Evolutionary conservation across 1,140 invertebrate genomes (phyloP), one percentile per base, ranked within the genome.

Genomic region (Anastrepha ludens): DNA sequence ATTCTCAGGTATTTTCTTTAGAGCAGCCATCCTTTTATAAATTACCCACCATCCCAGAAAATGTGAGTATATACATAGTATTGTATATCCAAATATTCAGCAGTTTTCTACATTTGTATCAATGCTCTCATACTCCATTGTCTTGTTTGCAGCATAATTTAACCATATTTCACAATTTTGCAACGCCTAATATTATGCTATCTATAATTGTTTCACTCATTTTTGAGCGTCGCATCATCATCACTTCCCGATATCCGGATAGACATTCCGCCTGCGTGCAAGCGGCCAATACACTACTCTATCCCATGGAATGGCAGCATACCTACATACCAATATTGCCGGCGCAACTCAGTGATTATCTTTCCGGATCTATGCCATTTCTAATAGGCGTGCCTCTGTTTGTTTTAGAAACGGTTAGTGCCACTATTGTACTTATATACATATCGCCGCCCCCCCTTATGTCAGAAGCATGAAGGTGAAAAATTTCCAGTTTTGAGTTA

Each of bases 261-360:
- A 95, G 97, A 88, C 94, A 99, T 65, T 98, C 97, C 88, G 97
- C 98, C 7, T 98, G 98, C 91, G 96, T 98, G 9, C 97, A 98
- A 93, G 97, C 98, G 2, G 97, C 97, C 9, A 98, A 98, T 91
- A 95, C 97, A 67, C 95, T 98, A 13, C 95, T 99, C 58, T 98
- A 98, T 93, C 98, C 98, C 3, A 98, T 99, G 97, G 96, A 96
- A 89, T 99, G 98, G 98, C 98, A 99, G 93, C 98, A 99, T 91
- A 97, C 99, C 90, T 99, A 97, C 93, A 98, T 99, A 93, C 98
- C 98, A 59, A 96, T 98, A 88, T 93, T 99, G 88, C 98, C 98
- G 44, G 94, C 95, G 88, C 95, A 96, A 90, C 94, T 98, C 58
- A 95, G 97, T 70, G 98, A 98, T 93, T 98, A 98, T 94, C 94